Evolutionary conservation across 2,797 vertebrate species (phyloP).

Genomic region (Schizopygopsis malacanthus): DNA sequence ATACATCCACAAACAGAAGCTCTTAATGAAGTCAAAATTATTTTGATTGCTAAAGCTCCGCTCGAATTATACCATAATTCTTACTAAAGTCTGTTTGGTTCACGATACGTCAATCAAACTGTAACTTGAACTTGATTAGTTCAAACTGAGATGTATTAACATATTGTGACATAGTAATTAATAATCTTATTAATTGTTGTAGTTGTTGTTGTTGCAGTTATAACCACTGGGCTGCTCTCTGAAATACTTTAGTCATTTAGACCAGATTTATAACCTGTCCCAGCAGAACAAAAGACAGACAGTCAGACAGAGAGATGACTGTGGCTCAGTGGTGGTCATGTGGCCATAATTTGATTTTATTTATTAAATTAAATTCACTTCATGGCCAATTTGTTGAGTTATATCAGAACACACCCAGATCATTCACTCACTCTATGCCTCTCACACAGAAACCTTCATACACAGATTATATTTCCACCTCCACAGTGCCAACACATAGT

Average conservation of each 20-base stretch:
- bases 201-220: background rate
- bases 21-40: no score
- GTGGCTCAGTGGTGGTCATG: conserved; percentile 14
- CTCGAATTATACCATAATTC: background rate
- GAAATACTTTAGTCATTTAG: background rate
- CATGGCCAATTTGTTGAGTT: conserved; percentile 21
- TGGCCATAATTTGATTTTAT: conserved; percentile 21
- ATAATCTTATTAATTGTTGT: background rate
- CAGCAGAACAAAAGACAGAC: conserved; percentile 3
- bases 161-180: background rate
- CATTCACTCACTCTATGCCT: conserved; percentile 3
- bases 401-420: conserved; percentile 26
- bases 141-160: background rate
- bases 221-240: background rate
- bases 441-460: background rate
- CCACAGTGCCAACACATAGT: background rate
- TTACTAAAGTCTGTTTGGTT: background rate
- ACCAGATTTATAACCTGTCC: background rate
- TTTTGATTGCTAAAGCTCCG: no score
- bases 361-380: conserved; percentile 29
- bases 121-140: background rate
- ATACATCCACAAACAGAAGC: no score
- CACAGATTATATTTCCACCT: background rate
- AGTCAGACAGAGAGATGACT: background rate
- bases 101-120: background rate